Conservation (phyloP, 2,113 vertebrate species). For the Suncus etruscus region DNA sequence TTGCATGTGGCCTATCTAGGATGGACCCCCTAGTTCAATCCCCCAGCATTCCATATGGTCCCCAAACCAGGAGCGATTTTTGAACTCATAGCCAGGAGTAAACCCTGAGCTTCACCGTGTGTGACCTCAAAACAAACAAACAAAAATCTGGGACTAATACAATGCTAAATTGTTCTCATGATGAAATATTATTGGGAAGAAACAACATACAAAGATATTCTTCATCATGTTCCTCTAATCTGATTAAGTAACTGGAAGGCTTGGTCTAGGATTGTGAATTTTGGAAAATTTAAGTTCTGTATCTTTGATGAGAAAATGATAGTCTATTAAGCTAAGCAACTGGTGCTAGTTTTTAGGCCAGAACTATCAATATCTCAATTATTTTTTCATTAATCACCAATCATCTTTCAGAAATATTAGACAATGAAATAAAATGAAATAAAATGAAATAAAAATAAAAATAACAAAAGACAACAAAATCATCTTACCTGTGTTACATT, state of each 20-base stretch:
- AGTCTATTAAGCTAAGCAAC: not conserved
- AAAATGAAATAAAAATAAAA: not conserved
- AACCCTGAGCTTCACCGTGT: no score
- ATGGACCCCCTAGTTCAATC: no score
- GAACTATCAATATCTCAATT: not conserved
- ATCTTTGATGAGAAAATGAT: not conserved
- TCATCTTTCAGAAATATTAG: not conserved
- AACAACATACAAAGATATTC: not conserved
- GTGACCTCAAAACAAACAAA: no score
- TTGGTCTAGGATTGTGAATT: not conserved
- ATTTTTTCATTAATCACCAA: not conserved
- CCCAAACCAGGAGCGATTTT: no score
- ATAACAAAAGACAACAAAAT: conserved; percentile 13
- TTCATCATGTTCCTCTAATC: not conserved
- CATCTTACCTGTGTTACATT: no score
- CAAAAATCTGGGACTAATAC: not conserved
- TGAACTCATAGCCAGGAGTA: no score
- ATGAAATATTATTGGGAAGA: not conserved
- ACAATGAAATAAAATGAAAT: not conserved
- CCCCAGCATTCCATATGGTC: no score
- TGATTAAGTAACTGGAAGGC: not conserved
- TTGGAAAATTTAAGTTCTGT: not conserved
- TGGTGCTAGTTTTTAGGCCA: not conserved
- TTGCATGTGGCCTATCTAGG: no score
- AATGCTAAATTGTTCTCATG: not conserved